Percentiles rank a stretch among this genome's conserved stretches.
Evolutionary conservation across 2,888 invertebrate species (phyloP).

Genomic region (Oscheius sp.): DNA sequence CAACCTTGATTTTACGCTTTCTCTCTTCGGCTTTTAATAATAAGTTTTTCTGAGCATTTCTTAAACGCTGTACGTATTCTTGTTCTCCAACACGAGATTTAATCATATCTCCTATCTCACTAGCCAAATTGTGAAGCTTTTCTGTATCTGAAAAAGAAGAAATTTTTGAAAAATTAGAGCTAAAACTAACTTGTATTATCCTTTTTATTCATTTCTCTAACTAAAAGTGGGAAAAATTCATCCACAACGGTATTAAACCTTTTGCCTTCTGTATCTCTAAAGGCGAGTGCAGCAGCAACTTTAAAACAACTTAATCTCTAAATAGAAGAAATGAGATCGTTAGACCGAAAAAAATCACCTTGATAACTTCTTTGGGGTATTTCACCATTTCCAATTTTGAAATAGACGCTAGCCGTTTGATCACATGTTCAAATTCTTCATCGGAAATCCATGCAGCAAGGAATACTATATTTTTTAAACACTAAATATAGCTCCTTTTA

Average conservation of each 20-base stretch:
- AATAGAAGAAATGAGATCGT: constrained; percentile 29
- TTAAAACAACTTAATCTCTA: constrained; percentile 67
- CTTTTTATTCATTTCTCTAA: constrained; percentile 63
- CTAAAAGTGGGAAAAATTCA: constrained; percentile 57
- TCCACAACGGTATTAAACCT: constrained; percentile 38
- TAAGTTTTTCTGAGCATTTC: constrained; percentile 48
- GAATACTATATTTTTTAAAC: constrained; percentile 55
- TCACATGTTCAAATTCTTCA: constrained; percentile 42
- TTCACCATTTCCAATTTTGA: constrained; percentile 58
- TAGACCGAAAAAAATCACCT: constrained; percentile 36
- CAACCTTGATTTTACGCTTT: constrained; percentile 52
- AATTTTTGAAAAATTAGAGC: no score
- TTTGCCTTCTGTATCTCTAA: constrained; percentile 36
- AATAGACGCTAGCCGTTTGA: constrained; percentile 50
- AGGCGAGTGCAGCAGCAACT: constrained; percentile 58
- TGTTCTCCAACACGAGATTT: constrained; percentile 59
- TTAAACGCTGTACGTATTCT: constrained; percentile 51
- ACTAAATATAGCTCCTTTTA: constrained; percentile 34
- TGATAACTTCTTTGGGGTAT: constrained; percentile 48
- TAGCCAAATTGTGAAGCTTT: constrained; percentile 57
- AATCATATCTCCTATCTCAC: constrained; percentile 63
- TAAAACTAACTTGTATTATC: constrained; percentile 43
- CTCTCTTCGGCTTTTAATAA: constrained; percentile 47
- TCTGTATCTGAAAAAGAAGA: constrained; percentile 55
- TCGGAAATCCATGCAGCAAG: constrained; percentile 34